phyloP scores from a whole-genome alignment of 2,113 vertebrate species.

The Pterophyllum scalare region DNA sequence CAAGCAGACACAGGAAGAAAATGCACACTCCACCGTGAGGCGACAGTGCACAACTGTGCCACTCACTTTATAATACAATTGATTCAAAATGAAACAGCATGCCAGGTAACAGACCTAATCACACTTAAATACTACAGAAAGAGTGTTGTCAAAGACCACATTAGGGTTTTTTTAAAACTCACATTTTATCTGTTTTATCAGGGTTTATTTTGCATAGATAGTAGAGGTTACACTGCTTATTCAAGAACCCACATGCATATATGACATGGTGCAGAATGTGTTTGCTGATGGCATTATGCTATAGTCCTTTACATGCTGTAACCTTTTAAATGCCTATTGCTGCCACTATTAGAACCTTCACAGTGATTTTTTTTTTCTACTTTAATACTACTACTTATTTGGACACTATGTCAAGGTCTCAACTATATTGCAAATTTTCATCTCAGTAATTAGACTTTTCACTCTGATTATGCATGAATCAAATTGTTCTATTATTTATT shows the following conservation, averaged over 20 bases:
- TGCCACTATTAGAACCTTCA: background rate
- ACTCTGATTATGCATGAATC: background rate
- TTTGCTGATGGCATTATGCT: background rate
- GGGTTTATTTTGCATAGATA: background rate
- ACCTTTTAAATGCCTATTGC: background rate
- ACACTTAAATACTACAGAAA: background rate
- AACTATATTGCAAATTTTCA: background rate
- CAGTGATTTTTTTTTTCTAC: background rate
- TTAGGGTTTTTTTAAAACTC: background rate
- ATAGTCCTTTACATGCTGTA: background rate
- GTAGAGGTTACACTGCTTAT: background rate
- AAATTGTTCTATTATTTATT: background rate
- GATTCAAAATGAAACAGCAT: background rate
- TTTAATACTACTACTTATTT: slow-evolving; percentile 11
- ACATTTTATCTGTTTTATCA: background rate
- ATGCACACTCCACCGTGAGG: background rate
- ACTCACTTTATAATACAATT: background rate
- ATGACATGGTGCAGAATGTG: background rate
- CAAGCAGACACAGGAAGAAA: slow-evolving; percentile 3
- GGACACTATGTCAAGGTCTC: slow-evolving; percentile 3
- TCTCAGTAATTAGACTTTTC: slow-evolving; percentile 9
- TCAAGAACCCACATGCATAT: background rate
- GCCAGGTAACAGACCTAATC: background rate
- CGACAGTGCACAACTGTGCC: background rate
- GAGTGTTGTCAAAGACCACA: background rate